Conservation (phyloP, 2,113 vertebrate genomes). For the Eulacestoma nigropectus region DNA sequence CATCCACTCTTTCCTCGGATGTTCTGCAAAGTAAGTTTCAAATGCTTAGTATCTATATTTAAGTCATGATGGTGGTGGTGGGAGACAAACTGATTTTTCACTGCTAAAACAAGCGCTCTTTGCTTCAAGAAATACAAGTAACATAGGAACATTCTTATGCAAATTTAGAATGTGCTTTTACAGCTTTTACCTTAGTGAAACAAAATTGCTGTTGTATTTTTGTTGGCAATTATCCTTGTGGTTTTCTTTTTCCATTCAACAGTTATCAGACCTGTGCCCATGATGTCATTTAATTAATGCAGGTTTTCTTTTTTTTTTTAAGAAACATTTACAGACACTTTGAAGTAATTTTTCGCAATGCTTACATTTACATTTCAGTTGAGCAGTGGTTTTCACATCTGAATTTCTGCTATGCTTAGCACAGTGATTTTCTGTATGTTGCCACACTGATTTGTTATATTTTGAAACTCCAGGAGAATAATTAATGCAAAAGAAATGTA, state of each 20-base stretch:
- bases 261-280: neutral
- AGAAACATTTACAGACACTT: neutral
- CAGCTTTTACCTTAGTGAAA: neutral
- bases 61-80: fast-evolving
- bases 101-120: neutral
- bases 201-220: neutral
- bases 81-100: neutral
- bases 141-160: neutral
- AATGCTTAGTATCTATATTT: neutral
- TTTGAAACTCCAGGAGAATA: neutral
- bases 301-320: neutral
- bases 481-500: neutral
- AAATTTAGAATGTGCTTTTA: neutral
- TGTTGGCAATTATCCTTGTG: neutral
- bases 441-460: neutral
- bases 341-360: neutral
- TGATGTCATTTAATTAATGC: neutral
- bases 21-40: neutral
- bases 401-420: neutral
- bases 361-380: neutral
- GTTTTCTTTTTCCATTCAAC: neutral
- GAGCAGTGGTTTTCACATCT: neutral
- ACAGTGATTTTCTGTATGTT: neutral
- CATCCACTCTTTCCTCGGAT: neutral
- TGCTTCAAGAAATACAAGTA: neutral